These are phyloP conservation scores for Hystrix cristata DNA, from an alignment of 2,113 vertebrate species.

Conservation along the genomic window DNA sequence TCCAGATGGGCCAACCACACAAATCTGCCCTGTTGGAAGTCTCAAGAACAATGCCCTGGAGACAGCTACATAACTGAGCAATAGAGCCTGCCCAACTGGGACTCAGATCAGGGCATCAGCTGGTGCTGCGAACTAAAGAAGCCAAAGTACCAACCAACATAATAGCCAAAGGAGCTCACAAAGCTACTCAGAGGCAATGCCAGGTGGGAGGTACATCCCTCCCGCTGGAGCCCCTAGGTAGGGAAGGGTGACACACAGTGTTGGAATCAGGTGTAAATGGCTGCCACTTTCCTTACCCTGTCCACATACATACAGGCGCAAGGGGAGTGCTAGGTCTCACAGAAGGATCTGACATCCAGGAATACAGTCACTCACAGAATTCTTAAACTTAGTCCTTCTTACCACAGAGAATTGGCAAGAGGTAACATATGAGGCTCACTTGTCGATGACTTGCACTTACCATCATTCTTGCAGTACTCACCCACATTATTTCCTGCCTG, in stretches of 20 bases:
- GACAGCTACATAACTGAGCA: conserved; percentile 81
- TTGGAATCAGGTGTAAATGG: conserved; percentile 48
- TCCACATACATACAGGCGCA: not conserved
- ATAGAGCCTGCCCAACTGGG: conserved; percentile 79
- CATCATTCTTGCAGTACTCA: conserved; percentile 8
- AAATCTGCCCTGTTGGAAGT: conserved; percentile 85
- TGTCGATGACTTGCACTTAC: conserved; percentile 38
- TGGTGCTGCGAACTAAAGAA: conserved; percentile 81
- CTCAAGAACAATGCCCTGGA: conserved; percentile 85
- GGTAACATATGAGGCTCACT: conserved; percentile 2
- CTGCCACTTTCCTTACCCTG: conserved; percentile 62
- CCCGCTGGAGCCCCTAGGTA: not conserved
- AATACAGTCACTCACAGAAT: not conserved
- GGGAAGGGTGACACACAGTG: conserved; percentile 24
- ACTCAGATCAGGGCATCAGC: conserved; percentile 81
- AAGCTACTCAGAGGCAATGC: conserved; percentile 77
- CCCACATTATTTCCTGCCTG: conserved; percentile 48
- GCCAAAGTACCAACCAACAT: conserved; percentile 80
- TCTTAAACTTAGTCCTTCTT: conserved; percentile 48
- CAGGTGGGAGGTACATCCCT: conserved; percentile 67
- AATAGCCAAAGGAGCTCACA: conserved; percentile 81
- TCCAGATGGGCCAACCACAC: conserved; percentile 85
- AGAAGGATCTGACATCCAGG: conserved; percentile 19
- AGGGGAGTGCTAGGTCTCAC: not conserved
- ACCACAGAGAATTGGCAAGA: conserved; percentile 18